A percentile compares a stretch with the other conserved stretches of the same genome.
phyloP scores from a whole-genome alignment of 2,797 vertebrate genomes.

The Danio albolineatus region DNA sequence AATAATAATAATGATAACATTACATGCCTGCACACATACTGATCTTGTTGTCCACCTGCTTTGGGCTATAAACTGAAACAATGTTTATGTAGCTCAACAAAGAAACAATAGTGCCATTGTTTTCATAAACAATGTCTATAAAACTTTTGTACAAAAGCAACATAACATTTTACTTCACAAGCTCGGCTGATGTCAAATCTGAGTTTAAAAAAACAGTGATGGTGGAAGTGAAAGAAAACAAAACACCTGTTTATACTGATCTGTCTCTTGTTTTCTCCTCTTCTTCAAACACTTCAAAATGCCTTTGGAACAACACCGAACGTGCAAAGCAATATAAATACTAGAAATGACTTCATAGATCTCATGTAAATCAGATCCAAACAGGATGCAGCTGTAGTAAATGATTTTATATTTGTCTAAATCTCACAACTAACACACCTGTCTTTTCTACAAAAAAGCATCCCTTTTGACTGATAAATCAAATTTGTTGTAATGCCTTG shows the following conservation, averaged over 20 bases:
- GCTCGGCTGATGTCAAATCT: not conserved
- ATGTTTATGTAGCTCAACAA: no score
- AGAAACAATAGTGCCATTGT: no score
- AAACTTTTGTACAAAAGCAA: no score
- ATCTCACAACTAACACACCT: not conserved
- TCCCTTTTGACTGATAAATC: no score
- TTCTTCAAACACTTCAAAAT: not conserved
- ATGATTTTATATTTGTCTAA: not conserved
- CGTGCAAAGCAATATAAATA: not conserved
- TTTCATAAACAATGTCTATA: no score
- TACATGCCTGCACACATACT: no score
- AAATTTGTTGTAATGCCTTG: no score
- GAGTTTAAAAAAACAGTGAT: not conserved
- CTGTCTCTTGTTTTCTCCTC: not conserved
- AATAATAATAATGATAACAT: no score
- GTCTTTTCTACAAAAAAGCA: no score
- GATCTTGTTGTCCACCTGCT: no score
- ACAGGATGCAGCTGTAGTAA: not conserved
- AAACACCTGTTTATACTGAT: not conserved
- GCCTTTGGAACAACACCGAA: not conserved
- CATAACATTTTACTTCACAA: no score
- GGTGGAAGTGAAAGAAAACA: not conserved
- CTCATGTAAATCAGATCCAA: not conserved
- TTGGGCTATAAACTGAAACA: no score
- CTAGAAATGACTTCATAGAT: not conserved